phyloP scores from a whole-genome alignment of 1,140 invertebrate species.

The Teleogryllus occipitalis region DNA sequence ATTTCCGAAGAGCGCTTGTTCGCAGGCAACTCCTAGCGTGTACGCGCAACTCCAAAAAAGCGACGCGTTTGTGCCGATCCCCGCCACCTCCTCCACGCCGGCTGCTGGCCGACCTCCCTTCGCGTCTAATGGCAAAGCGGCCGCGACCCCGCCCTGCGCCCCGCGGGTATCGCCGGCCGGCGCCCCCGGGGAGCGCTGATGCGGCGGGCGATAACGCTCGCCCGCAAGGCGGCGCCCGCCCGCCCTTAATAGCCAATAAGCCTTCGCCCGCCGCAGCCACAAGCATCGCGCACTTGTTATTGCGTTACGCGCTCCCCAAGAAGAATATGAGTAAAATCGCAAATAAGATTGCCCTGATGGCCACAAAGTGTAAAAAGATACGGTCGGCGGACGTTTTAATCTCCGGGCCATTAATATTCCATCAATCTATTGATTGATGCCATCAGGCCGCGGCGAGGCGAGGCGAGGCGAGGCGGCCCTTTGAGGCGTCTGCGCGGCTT shows the following conservation, averaged over 20 bases:
- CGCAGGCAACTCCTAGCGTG: too few relatives aligned
- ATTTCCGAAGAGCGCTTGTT: too few relatives aligned
- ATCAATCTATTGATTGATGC: conserved; percentile 4
- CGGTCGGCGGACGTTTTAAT: neutral
- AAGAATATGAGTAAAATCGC: neutral
- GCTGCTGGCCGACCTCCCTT: too few relatives aligned
- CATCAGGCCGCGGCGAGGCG: neutral
- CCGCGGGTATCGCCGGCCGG: neutral
- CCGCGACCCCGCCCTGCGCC: too few relatives aligned
- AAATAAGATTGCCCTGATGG: neutral
- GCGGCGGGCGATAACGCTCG: neutral
- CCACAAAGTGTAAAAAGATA: neutral
- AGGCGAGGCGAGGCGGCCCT: too few relatives aligned
- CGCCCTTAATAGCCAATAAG: neutral
- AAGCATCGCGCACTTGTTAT: neutral
- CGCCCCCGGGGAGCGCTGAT: neutral
- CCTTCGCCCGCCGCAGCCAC: neutral
- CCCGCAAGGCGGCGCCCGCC: too few relatives aligned
- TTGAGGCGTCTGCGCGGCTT: neutral
- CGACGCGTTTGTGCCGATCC: too few relatives aligned
- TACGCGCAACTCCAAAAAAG: too few relatives aligned
- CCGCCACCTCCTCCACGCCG: too few relatives aligned
- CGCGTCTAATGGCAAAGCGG: too few relatives aligned
- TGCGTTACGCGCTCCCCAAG: neutral
- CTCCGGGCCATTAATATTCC: neutral